Percentiles rank a stretch among this genome's conserved stretches.
Evolutionary conservation across 1,140 invertebrate species (phyloP).

Genomic region (Conus ventricosus): DNA sequence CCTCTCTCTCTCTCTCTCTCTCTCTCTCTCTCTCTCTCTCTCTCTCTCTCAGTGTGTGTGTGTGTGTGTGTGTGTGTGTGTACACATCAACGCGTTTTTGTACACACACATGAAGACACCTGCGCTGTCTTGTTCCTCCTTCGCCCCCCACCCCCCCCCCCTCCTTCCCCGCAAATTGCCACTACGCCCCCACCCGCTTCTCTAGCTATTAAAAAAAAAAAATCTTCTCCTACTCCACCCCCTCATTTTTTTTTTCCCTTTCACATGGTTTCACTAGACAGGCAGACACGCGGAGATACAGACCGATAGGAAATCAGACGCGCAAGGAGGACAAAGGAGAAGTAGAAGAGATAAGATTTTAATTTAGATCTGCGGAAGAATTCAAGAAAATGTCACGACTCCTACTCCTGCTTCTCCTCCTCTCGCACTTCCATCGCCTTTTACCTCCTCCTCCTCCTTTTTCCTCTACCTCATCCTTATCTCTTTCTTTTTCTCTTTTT

Average conservation of each 20-base stretch:
- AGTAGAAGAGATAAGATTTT: no score
- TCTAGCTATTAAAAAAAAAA: no score
- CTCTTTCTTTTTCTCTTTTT: not conserved
- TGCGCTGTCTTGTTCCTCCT: not conserved
- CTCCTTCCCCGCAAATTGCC: no score
- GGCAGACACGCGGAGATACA: not conserved
- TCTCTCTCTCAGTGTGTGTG: no score
- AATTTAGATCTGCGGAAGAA: no score
- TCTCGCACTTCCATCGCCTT: not conserved
- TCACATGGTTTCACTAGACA: not conserved
- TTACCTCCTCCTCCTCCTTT: not conserved
- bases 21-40: no score
- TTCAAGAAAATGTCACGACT: not conserved
- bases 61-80: no score
- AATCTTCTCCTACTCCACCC: no score
- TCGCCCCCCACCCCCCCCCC: no score
- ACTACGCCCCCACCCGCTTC: not conserved
- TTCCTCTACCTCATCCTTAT: not conserved
- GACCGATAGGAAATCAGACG: not conserved
- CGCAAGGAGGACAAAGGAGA: not conserved
- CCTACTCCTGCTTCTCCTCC: not conserved
- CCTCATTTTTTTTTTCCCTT: no score
- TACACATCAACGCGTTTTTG: not conserved
- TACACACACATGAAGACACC: constrained; percentile 19
- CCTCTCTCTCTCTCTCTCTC: no score